phyloP scores from a whole-genome alignment of 2,888 invertebrate genomes.

The Rotaria magnacalcarata region DNA sequence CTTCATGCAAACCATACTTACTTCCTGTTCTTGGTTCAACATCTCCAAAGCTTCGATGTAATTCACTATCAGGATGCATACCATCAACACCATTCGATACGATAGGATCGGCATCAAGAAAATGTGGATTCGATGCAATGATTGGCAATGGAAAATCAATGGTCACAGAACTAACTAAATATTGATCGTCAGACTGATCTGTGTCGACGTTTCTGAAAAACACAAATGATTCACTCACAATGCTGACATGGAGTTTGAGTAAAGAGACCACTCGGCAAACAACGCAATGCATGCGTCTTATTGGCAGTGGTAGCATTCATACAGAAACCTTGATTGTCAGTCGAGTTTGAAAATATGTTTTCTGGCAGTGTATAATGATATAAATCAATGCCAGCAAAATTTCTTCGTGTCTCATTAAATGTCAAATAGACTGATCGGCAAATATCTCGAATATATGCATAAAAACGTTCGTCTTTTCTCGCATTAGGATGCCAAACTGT shows the following conservation, averaged over 20 bases:
- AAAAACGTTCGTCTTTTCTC: constrained; percentile 38
- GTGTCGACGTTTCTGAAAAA: no score
- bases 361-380: constrained; percentile 35
- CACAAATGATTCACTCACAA: constrained; percentile 49
- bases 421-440: no score
- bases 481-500: constrained; percentile 46
- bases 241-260: constrained; percentile 50
- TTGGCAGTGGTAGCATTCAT: constrained; percentile 51
- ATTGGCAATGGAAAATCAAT: constrained; percentile 50
- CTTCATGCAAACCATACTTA: not conserved
- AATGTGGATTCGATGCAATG: constrained; percentile 54
- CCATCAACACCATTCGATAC: constrained; percentile 39
- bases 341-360: constrained; percentile 49
- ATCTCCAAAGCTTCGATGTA: constrained; percentile 36
- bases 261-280: constrained; percentile 52
- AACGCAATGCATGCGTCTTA: not conserved
- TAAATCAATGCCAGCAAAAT: no score
- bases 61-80: not conserved
- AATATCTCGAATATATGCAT: not conserved
- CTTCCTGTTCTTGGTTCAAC: constrained; percentile 40
- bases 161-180: constrained; percentile 39
- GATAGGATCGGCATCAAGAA: constrained; percentile 51
- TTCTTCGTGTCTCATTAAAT: no score
- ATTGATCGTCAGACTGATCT: no score
- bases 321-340: constrained; percentile 56